These are phyloP conservation scores for human (Homo sapiens) DNA, from an alignment of 2,113 vertebrate genomes.

Conservation along the genomic window DNA sequence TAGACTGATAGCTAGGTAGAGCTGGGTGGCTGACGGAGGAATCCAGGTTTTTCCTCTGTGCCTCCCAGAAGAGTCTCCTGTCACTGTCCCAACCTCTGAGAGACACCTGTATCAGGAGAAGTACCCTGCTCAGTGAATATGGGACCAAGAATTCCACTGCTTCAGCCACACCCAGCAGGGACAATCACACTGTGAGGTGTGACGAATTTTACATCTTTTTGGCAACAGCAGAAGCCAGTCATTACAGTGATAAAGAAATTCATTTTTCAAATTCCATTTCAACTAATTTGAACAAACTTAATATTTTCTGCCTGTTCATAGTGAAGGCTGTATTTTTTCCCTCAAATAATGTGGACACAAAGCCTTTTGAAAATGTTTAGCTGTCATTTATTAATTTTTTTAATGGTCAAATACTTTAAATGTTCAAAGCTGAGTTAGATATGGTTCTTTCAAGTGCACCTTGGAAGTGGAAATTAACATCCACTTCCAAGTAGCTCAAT, in stretches of 20 bases:
- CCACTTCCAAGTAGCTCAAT: background rate
- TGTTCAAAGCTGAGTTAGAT: background rate
- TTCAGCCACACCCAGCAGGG: too few relatives aligned
- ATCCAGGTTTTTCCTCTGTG: background rate
- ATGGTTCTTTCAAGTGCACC: background rate
- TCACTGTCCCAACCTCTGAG: background rate
- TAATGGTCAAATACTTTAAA: too few relatives aligned
- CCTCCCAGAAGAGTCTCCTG: background rate
- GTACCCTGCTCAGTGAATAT: fast-evolving
- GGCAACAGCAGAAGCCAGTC: background rate
- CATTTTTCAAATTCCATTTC: background rate
- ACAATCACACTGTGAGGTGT: fast-evolving
- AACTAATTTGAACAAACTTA: background rate
- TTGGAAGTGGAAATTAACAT: background rate
- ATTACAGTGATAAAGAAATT: background rate
- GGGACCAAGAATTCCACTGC: background rate
- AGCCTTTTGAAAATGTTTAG: conserved; percentile 11
- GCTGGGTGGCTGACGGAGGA: background rate
- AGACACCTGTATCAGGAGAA: background rate
- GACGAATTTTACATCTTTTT: background rate
- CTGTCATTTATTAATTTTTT: background rate
- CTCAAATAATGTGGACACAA: background rate
- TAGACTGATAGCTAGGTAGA: background rate
- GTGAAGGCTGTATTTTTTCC: background rate
- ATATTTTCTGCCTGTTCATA: background rate